Percentiles rank a stretch among this genome's conserved stretches.
Conservation (phyloP, 2,888 invertebrate species). For the Dendrolimus houi region DNA sequence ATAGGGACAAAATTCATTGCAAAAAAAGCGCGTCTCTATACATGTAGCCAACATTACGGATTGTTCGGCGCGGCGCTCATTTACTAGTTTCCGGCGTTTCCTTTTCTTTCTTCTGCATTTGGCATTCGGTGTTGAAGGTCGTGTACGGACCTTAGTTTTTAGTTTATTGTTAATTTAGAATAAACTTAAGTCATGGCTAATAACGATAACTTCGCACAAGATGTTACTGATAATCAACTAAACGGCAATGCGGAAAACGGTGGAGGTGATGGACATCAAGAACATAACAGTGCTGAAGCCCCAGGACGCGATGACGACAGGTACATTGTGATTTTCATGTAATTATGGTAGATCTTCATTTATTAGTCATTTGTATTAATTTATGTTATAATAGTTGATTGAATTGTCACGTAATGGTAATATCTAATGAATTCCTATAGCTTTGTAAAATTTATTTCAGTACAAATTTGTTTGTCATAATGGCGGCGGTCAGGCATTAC, state of each 20-base stretch:
- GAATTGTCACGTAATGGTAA: conserved; percentile 4
- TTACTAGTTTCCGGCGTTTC: conserved; percentile 26
- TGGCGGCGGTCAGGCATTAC: conserved; percentile 67
- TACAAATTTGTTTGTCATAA: conserved; percentile 45
- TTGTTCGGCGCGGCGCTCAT: conserved; percentile 54
- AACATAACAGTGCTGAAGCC: conserved; percentile 85
- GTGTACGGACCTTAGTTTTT: conserved; percentile 62
- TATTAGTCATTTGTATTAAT: conserved; percentile 8
- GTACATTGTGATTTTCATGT: conserved; percentile 57
- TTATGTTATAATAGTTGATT: conserved; percentile 13
- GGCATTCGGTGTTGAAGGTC: conserved; percentile 71
- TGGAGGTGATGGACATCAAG: conserved; percentile 81
- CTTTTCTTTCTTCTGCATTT: conserved; percentile 69
- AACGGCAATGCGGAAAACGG: conserved; percentile 79
- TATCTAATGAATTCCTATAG: conserved; percentile 11
- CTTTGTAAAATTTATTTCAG: conserved; percentile 42
- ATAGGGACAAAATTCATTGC: conserved; percentile 23
- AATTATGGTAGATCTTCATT: conserved; percentile 5
- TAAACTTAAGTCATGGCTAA: conserved; percentile 80
- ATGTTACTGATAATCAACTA: conserved; percentile 82
- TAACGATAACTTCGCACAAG: conserved; percentile 88
- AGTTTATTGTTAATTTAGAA: conserved; percentile 70
- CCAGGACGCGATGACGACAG: conserved; percentile 89
- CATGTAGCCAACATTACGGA: conserved; percentile 37
- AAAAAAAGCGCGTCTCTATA: conserved; percentile 39